Evolutionary conservation across 2,797 vertebrate species (phyloP), one percentile per base, ranked within the genome.

Genomic region (Centroberyx gerrardi): DNA sequence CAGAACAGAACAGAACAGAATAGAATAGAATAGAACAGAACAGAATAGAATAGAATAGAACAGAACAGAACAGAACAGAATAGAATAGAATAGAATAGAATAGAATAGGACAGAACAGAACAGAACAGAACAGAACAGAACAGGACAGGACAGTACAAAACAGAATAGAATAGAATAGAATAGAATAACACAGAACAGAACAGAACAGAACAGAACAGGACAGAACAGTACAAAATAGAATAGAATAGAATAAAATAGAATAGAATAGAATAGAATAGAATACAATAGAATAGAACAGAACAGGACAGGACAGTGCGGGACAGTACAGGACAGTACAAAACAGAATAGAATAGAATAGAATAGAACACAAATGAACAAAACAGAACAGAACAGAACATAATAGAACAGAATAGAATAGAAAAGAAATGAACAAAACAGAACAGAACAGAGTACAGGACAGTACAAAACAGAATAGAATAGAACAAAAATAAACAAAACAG

Each of bases 211-310:
- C n/a, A n/a, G n/a, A n/a, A n/a, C n/a, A n/a, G n/a, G n/a, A n/a
- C n/a, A n/a, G n/a, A n/a, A n/a, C n/a, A n/a, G n/a, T n/a, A n/a
- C n/a, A n/a, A n/a, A n/a, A n/a, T n/a, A n/a, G n/a, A n/a, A n/a
- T n/a, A 78, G 18, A 79, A 68, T 29, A 79, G n/a, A 68, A 61
- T 4, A 1, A 44, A 46, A 36, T 36, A 73, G 18, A 64, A 58
- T 8, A 64, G 51, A 54, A 56, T n/a, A 54, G 31, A 22, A 27
- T n/a, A 48, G 18, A 62, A 17, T 17, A 42, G 22, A 54, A 66
- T 4, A 59, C 17, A 28, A 49, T 0, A 36, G 53, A 22, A 18
- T 6, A 49, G 27, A 22, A 55, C 0, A 48, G 22, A 27, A 44
- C 0, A n/a, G 52, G 44, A 56, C 4, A 46, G 54, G 29, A 54